A percentile compares a stretch with the other conserved stretches of the same genome.
These are phyloP conservation scores for Mystacides longicornis DNA, from an alignment of 2,888 invertebrate species.

Conservation along the genomic window DNA sequence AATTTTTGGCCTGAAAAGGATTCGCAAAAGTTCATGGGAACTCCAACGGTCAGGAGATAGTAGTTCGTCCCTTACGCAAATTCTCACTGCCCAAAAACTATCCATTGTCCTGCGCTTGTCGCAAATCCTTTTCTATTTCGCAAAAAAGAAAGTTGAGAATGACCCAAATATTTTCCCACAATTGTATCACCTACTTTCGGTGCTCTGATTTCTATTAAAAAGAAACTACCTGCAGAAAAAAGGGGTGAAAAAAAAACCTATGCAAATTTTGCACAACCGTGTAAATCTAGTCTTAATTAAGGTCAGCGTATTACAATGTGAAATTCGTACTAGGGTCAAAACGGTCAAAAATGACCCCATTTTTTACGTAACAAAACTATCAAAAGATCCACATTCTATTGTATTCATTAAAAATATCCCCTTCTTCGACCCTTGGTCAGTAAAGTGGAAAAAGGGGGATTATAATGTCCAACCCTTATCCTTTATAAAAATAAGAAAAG, in stretches of 20 bases:
- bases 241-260: slow-evolving; percentile 7
- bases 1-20: slow-evolving; percentile 10
- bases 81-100: slow-evolving; percentile 17
- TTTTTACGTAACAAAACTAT: slow-evolving; percentile 12
- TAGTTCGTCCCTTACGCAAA: slow-evolving; percentile 13
- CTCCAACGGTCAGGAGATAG: neutral
- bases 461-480: slow-evolving; percentile 7
- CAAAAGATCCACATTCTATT: slow-evolving; percentile 17
- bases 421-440: slow-evolving; percentile 21
- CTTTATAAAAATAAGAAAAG: neutral
- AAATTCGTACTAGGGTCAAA: slow-evolving; percentile 14
- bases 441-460: slow-evolving; percentile 16
- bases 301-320: slow-evolving; percentile 17
- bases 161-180: slow-evolving; percentile 15
- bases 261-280: slow-evolving; percentile 10
- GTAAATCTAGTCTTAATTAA: slow-evolving; percentile 20
- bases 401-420: slow-evolving; percentile 8
- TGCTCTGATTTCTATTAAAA: slow-evolving; percentile 12
- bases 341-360: slow-evolving; percentile 21
- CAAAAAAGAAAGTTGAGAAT: slow-evolving; percentile 6
- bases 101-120: slow-evolving; percentile 16
- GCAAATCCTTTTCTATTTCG: slow-evolving; percentile 9
- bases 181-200: slow-evolving; percentile 13
- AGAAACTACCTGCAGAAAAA: slow-evolving; percentile 9
- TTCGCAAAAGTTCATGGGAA: slow-evolving; percentile 9